A percentile compares a stretch with the other conserved stretches of the same genome.
phyloP scores from a whole-genome alignment of 2,113 vertebrate species.

The Aptenodytes forsteri region DNA sequence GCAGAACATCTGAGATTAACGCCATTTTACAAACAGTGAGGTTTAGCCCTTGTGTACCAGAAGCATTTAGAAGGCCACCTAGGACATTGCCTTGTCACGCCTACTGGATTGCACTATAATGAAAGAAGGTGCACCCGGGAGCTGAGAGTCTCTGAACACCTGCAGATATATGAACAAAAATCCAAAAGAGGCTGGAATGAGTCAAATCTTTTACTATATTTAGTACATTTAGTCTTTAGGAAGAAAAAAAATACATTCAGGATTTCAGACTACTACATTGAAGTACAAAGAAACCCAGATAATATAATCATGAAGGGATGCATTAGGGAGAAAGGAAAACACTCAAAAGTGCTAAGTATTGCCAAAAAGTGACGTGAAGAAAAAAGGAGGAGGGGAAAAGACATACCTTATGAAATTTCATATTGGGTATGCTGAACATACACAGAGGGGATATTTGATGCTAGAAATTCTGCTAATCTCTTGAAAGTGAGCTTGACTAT shows the following conservation, averaged over 20 bases:
- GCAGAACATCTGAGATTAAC: slow-evolving; percentile 79
- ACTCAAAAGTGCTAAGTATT: neutral
- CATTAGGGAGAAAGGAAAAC: neutral
- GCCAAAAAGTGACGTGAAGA: neutral
- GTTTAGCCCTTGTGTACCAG: slow-evolving; percentile 79
- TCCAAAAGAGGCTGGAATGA: slow-evolving; percentile 68
- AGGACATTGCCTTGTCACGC: slow-evolving; percentile 77
- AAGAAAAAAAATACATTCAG: neutral
- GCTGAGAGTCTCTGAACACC: slow-evolving; percentile 76
- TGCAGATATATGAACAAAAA: slow-evolving; percentile 80
- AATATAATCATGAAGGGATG: neutral
- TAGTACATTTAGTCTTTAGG: neutral
- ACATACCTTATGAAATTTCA: neutral
- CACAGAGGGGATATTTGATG: neutral
- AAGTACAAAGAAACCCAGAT: neutral
- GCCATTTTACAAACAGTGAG: slow-evolving; percentile 82
- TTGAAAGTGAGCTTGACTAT: neutral
- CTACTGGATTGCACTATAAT: slow-evolving; percentile 79
- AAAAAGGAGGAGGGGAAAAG: neutral
- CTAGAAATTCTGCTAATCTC: neutral
- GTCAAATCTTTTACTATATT: neutral
- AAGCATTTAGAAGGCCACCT: slow-evolving; percentile 77
- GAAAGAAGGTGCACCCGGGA: slow-evolving; percentile 79
- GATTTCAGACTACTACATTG: neutral
- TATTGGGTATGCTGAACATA: neutral